A percentile compares a stretch with the other conserved stretches of the same genome.
phyloP scores from a whole-genome alignment of 2,113 vertebrate genomes.

The Albula glossodonta region DNA sequence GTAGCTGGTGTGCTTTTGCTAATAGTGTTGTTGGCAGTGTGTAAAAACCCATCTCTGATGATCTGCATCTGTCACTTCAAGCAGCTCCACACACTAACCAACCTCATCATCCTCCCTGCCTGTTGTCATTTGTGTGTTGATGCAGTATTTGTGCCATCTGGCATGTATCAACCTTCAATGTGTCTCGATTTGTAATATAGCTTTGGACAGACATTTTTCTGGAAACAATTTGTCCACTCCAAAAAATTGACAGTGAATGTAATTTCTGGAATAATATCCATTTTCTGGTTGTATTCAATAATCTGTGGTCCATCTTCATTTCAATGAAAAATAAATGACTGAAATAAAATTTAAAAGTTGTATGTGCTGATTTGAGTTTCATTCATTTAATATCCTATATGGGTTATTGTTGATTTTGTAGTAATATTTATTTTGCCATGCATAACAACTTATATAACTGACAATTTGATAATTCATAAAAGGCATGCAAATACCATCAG shows the following conservation, averaged over 20 bases:
- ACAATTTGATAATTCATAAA: conserved; percentile 13
- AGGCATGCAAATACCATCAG: conserved; percentile 17
- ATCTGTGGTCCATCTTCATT: not conserved
- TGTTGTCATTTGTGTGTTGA: conserved; percentile 48
- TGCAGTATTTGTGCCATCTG: not conserved
- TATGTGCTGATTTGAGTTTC: conserved; percentile 26
- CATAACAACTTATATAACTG: conserved; percentile 25
- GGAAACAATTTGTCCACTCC: conserved; percentile 20
- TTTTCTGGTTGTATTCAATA: conserved; percentile 15
- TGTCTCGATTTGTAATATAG: conserved; percentile 30
- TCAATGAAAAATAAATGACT: not conserved
- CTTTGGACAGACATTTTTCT: conserved; percentile 28
- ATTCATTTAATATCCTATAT: conserved; percentile 5
- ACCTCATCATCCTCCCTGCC: conserved; percentile 49
- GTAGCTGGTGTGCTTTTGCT: too few species aligned
- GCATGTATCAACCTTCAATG: not conserved
- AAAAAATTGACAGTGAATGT: conserved; percentile 10
- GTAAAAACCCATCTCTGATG: conserved; percentile 51
- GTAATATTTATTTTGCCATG: conserved; percentile 9
- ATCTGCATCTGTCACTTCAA: conserved; percentile 48
- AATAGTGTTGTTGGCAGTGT: conserved; percentile 59
- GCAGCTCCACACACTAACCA: conserved; percentile 52
- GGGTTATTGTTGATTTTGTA: conserved; percentile 9
- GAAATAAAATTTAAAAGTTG: conserved; percentile 33
- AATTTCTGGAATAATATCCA: not conserved